A percentile compares a stretch with the other conserved stretches of the same genome.
Conservation (phyloP, 2,888 invertebrate species). For the Callosobruchus maculatus region DNA sequence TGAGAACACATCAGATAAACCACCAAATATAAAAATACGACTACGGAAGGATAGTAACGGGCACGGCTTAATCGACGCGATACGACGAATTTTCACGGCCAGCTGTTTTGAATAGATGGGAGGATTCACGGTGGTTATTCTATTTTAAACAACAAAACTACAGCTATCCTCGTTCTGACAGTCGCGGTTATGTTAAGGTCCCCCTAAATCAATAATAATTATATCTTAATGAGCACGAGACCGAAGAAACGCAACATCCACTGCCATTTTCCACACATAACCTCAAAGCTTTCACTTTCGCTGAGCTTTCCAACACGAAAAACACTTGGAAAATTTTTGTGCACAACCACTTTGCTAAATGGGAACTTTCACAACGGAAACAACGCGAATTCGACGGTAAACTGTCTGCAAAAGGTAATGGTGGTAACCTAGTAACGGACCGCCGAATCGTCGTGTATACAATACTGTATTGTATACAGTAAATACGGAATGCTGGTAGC, state of each 20-base stretch:
- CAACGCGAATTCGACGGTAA: neutral
- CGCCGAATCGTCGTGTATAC: neutral
- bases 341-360: neutral
- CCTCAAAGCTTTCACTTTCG: neutral
- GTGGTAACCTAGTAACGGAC: too few relatives aligned
- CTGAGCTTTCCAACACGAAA: neutral
- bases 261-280: neutral
- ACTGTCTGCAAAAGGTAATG: neutral
- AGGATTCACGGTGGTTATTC: too few relatives aligned
- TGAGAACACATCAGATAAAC: too few relatives aligned
- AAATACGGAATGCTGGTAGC: neutral
- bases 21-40: neutral
- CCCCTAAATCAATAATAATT: neutral
- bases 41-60: neutral
- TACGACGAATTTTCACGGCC: neutral
- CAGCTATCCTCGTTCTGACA: neutral
- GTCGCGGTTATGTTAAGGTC: neutral
- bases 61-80: slow-evolving; percentile 6
- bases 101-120: neutral
- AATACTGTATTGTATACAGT: neutral
- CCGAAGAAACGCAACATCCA: neutral
- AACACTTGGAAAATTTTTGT: neutral
- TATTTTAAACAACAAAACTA: too few relatives aligned
- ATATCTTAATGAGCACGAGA: neutral
- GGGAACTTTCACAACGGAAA: neutral